A percentile compares a stretch with the other conserved stretches of the same genome.
These are phyloP conservation scores for Ptychodera flava DNA, from an alignment of 35 echinoderm and acorn worm genomes.

Conservation along the genomic window DNA sequence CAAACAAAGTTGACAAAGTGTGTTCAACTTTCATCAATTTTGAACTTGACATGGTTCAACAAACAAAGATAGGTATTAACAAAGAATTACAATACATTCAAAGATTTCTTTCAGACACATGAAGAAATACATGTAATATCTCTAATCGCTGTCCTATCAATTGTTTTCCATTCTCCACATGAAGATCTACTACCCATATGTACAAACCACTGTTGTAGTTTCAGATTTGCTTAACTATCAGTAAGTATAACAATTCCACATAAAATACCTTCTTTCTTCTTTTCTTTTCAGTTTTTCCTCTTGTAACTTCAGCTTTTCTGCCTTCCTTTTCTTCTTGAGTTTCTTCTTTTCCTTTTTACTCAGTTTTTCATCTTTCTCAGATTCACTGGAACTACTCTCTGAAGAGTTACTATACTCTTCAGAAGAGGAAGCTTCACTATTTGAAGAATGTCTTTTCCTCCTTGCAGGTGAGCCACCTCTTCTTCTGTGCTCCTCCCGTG, in stretches of 20 bases:
- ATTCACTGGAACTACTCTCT: not conserved
- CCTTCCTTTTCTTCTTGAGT: not conserved
- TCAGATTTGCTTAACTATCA: not conserved
- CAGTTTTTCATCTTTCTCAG: not conserved
- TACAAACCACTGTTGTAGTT: not conserved
- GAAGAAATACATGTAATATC: too few species aligned
- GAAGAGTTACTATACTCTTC: too few species aligned
- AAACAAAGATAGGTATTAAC: too few species aligned
- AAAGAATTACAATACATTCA: too few species aligned
- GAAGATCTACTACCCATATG: too few species aligned
- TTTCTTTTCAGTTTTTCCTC: not conserved
- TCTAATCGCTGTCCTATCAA: too few species aligned
- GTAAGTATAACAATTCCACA: not conserved
- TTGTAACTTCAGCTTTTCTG: not conserved
- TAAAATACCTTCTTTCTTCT: not conserved
- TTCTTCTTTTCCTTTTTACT: not conserved
- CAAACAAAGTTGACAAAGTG: slow-evolving; percentile 13
- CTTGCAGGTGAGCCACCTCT: not conserved
- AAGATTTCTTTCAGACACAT: too few species aligned
- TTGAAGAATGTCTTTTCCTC: not conserved
- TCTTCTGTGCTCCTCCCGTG: not conserved
- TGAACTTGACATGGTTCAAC: not conserved
- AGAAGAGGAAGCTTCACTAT: not conserved
- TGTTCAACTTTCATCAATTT: not conserved
- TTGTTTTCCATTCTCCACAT: too few species aligned